These are phyloP conservation scores for Passer domesticus DNA, from an alignment of 2,113 vertebrate genomes.

Conservation along the genomic window DNA sequence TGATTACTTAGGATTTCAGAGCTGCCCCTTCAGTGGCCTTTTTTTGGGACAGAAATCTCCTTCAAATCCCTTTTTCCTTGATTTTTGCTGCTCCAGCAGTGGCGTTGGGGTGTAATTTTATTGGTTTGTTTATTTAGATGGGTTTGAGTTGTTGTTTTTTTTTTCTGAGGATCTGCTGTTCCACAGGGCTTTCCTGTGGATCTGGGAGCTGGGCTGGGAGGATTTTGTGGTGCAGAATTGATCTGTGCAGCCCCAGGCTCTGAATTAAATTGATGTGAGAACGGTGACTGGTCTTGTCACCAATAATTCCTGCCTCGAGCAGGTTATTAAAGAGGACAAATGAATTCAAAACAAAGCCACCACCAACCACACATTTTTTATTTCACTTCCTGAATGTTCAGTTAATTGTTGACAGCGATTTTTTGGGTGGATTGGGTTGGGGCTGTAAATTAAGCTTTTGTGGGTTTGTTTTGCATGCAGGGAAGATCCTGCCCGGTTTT, in stretches of 20 bases:
- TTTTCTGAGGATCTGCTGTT: background rate
- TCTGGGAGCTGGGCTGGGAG: background rate
- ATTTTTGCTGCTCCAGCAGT: background rate
- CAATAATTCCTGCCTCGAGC: background rate
- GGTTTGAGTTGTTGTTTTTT: fast-evolving
- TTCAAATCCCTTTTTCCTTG: background rate
- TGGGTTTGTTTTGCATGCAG: conserved; percentile 7
- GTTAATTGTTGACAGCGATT: conserved; percentile 9
- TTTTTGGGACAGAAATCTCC: background rate
- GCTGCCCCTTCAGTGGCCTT: background rate
- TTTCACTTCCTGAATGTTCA: conserved; percentile 12
- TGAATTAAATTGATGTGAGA: background rate
- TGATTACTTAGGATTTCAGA: background rate
- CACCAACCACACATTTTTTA: background rate
- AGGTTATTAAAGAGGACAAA: conserved; percentile 3
- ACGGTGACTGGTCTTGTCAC: background rate
- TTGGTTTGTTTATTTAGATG: background rate
- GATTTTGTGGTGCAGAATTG: background rate
- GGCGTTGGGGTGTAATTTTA: background rate
- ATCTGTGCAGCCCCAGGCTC: background rate
- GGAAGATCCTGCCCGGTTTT: conserved; percentile 8
- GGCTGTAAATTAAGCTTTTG: background rate
- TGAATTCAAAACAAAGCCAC: background rate
- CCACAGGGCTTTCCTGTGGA: background rate
- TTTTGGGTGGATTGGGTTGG: background rate